phyloP scores from a whole-genome alignment of 2,797 vertebrate species.

The Antennarius maculatus region DNA sequence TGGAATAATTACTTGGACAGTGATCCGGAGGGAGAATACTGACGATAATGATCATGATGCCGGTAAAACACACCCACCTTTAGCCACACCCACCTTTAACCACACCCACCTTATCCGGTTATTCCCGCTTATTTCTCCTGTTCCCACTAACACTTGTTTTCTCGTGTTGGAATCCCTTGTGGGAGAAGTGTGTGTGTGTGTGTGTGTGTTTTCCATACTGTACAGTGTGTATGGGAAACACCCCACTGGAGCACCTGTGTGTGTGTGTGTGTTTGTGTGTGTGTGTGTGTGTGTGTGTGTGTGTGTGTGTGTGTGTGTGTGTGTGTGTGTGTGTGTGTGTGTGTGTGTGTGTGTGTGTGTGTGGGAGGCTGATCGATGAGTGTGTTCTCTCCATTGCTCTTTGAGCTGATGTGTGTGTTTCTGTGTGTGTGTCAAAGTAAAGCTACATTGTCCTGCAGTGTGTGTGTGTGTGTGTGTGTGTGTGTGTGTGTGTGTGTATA shows the following conservation, averaged over 20 bases:
- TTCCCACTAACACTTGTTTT: slow-evolving; percentile 63
- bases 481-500: slow-evolving; percentile 15
- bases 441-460: slow-evolving; percentile 32
- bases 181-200: slow-evolving; percentile 38
- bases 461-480: slow-evolving; percentile 36
- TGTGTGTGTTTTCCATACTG: slow-evolving; percentile 43
- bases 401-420: slow-evolving; percentile 43
- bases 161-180: slow-evolving; percentile 67
- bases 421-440: slow-evolving; percentile 30
- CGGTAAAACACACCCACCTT: too few species aligned
- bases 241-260: slow-evolving; percentile 51
- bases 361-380: slow-evolving; percentile 58
- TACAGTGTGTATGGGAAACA: slow-evolving; percentile 70
- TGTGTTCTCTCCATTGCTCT: slow-evolving; percentile 65
- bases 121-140: slow-evolving; percentile 42
- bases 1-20: not conserved
- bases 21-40: not conserved
- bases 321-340: slow-evolving; percentile 23
- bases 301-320: slow-evolving; percentile 23
- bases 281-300: slow-evolving; percentile 23
- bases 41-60: not conserved
- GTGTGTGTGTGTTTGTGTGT: slow-evolving; percentile 22
- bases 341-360: slow-evolving; percentile 55
- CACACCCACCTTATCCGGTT: slow-evolving; percentile 10
- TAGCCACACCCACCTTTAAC: too few species aligned